These are phyloP conservation scores for Dryobota labecula DNA, from an alignment of 2,888 invertebrate genomes.

Conservation along the genomic window DNA sequence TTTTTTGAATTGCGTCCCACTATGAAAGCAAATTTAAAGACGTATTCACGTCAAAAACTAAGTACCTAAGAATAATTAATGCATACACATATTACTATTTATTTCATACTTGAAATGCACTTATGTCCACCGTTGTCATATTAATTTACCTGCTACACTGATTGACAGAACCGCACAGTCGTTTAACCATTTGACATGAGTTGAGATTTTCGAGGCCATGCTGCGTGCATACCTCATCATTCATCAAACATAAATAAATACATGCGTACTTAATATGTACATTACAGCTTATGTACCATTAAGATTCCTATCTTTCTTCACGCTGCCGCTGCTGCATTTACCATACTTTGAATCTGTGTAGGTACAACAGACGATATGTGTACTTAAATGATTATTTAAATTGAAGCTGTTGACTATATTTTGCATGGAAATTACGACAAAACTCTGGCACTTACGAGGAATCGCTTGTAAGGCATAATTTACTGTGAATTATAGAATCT, in stretches of 20 bases:
- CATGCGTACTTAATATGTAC: conserved; percentile 54
- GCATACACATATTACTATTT: no score
- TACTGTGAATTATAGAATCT: conserved; percentile 47
- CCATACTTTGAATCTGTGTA: conserved; percentile 56
- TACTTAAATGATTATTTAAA: conserved; percentile 68
- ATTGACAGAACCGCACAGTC: conserved; percentile 52
- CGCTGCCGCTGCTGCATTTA: conserved; percentile 61
- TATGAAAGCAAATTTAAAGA: no score
- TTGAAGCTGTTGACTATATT: conserved; percentile 58
- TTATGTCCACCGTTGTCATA: conserved; percentile 40
- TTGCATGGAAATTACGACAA: conserved; percentile 54
- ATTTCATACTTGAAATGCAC: not conserved
- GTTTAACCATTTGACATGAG: conserved; percentile 56
- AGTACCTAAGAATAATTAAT: no score
- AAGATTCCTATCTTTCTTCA: conserved; percentile 77
- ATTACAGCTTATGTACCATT: conserved; percentile 72
- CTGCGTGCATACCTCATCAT: conserved; percentile 53
- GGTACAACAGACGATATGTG: conserved; percentile 57
- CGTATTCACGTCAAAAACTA: no score
- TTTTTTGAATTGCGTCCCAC: no score
- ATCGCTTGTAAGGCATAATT: conserved; percentile 49
- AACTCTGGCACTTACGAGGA: conserved; percentile 33
- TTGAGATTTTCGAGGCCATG: conserved; percentile 54
- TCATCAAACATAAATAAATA: conserved; percentile 63
- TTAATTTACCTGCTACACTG: conserved; percentile 37